Conservation (phyloP, 2,888 invertebrate species). For the Oxytorus armatus region DNA sequence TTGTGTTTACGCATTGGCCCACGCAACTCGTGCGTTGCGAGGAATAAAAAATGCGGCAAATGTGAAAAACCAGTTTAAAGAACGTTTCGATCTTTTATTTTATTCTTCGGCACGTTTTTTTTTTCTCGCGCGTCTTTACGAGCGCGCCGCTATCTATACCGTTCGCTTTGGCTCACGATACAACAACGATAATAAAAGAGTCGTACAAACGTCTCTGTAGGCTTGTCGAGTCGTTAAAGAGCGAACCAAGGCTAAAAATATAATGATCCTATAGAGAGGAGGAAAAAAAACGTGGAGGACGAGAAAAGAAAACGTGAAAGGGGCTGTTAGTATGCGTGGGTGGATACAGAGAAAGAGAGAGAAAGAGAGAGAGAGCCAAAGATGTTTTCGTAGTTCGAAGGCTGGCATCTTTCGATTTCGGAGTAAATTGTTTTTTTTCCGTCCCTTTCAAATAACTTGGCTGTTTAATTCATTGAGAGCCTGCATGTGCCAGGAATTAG, state of each 20-base stretch:
- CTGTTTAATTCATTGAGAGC: not conserved
- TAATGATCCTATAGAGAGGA: conserved; percentile 39
- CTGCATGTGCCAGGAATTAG: not conserved
- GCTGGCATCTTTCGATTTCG: conserved; percentile 21
- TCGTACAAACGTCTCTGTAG: conserved; percentile 11
- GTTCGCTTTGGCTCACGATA: conserved; percentile 1
- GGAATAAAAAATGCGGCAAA: conserved; percentile 35
- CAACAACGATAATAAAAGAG: conserved; percentile 16
- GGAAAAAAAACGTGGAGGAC: conserved; percentile 15
- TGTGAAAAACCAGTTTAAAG: conserved; percentile 45
- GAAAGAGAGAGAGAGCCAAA: not conserved
- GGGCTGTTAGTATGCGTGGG: conserved; percentile 19
- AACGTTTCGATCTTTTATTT: conserved; percentile 37
- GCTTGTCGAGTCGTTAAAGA: conserved; percentile 45
- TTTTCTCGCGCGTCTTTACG: conserved; percentile 26
- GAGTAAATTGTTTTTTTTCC: conserved; percentile 6
- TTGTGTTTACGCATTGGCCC: not conserved
- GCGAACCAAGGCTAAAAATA: conserved; percentile 52
- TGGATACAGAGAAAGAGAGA: not conserved
- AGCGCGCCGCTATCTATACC: conserved; percentile 38
- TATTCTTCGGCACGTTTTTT: conserved; percentile 18
- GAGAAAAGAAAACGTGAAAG: conserved; percentile 23
- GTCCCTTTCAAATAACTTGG: not conserved
- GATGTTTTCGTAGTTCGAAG: not conserved
- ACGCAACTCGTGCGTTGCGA: not conserved